Evolutionary conservation across 30 jellyfish, hydroid and myxozoan genomes (phyloP).

Genomic region (Nemopilema nomurai): DNA sequence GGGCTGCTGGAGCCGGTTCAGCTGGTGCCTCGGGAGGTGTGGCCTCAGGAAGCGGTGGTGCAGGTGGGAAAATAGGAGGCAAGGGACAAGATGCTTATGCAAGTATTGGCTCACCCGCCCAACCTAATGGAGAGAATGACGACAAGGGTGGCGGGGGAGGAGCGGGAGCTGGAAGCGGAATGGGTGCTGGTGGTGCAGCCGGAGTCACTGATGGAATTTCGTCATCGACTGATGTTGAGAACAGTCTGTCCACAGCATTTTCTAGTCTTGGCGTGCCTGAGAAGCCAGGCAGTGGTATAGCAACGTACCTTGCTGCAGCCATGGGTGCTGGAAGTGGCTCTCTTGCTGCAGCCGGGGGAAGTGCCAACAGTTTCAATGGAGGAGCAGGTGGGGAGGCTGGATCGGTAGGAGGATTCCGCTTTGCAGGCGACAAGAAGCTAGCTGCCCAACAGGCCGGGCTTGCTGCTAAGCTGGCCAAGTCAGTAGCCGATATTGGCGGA

Average conservation of each 20-base stretch:
- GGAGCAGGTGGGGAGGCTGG: slow-evolving; percentile 72
- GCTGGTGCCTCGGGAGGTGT: slow-evolving; percentile 44
- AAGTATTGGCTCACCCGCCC: slow-evolving; percentile 71
- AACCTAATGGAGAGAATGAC: slow-evolving; percentile 48
- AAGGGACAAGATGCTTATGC: slow-evolving; percentile 69
- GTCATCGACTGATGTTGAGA: slow-evolving; percentile 70
- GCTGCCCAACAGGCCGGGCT: slow-evolving; percentile 83
- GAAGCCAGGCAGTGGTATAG: slow-evolving; percentile 70
- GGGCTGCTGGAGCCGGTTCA: slow-evolving; percentile 67
- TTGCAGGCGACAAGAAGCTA: slow-evolving; percentile 79
- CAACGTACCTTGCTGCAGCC: slow-evolving; percentile 72
- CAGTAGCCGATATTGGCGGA: slow-evolving; percentile 81
- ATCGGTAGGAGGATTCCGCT: slow-evolving; percentile 62
- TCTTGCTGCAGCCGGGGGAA: slow-evolving; percentile 75
- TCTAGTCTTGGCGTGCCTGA: slow-evolving; percentile 69
- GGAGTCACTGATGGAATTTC: slow-evolving; percentile 74
- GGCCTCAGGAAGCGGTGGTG: slow-evolving; percentile 69
- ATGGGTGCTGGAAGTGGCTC: slow-evolving; percentile 78
- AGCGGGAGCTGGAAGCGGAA: slow-evolving; percentile 72
- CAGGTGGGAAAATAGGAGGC: slow-evolving; percentile 41
- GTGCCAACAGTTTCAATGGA: slow-evolving; percentile 67
- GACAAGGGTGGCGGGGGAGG: slow-evolving; percentile 43
- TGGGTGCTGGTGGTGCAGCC: slow-evolving; percentile 75
- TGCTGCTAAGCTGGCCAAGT: slow-evolving; percentile 80
- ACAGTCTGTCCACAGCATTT: slow-evolving; percentile 58